Evolutionary conservation across 2,113 vertebrate species (phyloP), one percentile per base, ranked within the genome.

Genomic region (Oplegnathus fasciatus): DNA sequence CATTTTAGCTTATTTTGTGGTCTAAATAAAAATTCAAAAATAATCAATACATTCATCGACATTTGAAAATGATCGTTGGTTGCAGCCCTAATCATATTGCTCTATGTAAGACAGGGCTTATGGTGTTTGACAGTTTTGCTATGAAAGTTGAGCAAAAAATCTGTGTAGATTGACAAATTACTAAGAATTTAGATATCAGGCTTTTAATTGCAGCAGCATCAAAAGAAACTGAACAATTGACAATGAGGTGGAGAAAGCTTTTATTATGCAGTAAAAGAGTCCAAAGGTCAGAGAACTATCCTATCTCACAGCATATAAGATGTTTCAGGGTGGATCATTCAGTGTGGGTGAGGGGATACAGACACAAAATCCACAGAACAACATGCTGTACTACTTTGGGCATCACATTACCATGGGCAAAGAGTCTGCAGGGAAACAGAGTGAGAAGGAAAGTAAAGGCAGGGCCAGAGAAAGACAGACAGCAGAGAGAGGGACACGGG

Each of bases 381-480:
- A 64, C 61, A 82, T 17, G 34, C 44, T 73, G 30, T 60, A 28
- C 24, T 75, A 48, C 73, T 79, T 28, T 30, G 4, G 26, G 80
- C n/a, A 68, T 89, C 64, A 28, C 52, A 62, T 87, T 86, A 80
- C 71, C 37, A 26, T 55, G 55, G 34, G 42, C 32, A 73, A 40
- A 24, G 71, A 40, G 62, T 65, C 68, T 83, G 58, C 17, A 64
- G 73, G 65, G 54, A 69, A 73, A 68, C 18, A 0, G 26, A 30
- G 62, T 26, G 70, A 67, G 55, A 28, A 44, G 69, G 30, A 75
- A 24, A 60, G 46, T 64, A 68, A 75, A 85, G 52, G 74, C 24
- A 22, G 58, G 44, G 37, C 46, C 37, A 32, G 28, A 66, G 44
- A 65, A 78, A 58, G 55, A 82, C n/a, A 72, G 76, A 65, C 42